Evolutionary conservation across 2,888 invertebrate genomes (phyloP).

Genomic region (Zonitis immaculata): DNA sequence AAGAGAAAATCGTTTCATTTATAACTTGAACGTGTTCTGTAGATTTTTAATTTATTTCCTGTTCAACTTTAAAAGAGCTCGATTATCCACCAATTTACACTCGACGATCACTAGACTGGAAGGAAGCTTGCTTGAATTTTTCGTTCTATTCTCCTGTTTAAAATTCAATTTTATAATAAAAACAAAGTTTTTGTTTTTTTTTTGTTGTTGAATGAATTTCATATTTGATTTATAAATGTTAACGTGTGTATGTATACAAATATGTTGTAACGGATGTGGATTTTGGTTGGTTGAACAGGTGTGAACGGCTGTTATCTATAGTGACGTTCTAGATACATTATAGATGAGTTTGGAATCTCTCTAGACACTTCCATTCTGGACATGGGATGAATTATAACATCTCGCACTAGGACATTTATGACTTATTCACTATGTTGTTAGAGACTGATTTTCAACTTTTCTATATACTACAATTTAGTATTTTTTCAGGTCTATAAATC

Average conservation of each 20-base stretch:
- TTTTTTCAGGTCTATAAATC: neutral
- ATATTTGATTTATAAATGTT: neutral
- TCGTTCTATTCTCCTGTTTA: neutral
- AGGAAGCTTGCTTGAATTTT: neutral
- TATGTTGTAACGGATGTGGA: neutral
- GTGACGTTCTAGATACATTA: constrained; percentile 12
- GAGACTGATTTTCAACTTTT: neutral
- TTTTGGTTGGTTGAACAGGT: neutral
- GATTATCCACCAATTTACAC: neutral
- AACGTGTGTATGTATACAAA: neutral
- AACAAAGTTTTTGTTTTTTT: too few species aligned
- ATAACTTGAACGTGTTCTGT: neutral
- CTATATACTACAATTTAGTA: neutral
- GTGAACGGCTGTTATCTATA: neutral
- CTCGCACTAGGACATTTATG: neutral
- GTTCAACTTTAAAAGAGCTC: neutral
- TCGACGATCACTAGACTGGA: neutral
- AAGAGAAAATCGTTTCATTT: neutral
- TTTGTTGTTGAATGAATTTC: too few species aligned
- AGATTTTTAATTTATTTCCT: neutral
- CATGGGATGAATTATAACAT: constrained; percentile 20
- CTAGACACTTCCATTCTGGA: constrained; percentile 13
- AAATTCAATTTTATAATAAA: neutral
- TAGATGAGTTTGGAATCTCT: constrained; percentile 17
- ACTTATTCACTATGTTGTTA: neutral